Base-by-base conservation (phyloP, 1,140 invertebrate species). In the Hycleus phaleratus region DNA sequence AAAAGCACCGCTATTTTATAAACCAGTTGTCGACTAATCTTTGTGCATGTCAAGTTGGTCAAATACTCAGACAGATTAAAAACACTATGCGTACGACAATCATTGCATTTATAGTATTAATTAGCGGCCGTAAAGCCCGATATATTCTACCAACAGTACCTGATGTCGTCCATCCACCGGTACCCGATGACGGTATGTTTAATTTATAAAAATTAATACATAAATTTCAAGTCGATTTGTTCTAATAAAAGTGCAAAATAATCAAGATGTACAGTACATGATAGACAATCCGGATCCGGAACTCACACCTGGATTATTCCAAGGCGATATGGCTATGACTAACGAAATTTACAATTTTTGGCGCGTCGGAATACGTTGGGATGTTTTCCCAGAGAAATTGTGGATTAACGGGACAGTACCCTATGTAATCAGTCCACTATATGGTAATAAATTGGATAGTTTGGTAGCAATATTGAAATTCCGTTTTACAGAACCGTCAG, bases 271-370 rank as follows among this genome's bases (percentile, higher is more conserved):
- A 43, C 55, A 62, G 3, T 11, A 52, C n/a, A 56, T 57, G 42
- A 46, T 64, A 8, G 63, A 66, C 38, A 56, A 74, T 44, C 72
- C 79, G 55, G 84, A 87, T 75, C 83, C 85, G 0, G 84, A 86
- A 76, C 80, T 85, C 0, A 75, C 74, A 50, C 83, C 84, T 0
- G 82, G 82, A 32, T 70, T 87, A 39, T 86, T 82, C 64, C 81
- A 87, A 71, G 84, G 85, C 2, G 84, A 86, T 58, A 85, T 85
- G 71, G 82, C 82, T 3, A 75, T 85, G 32, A 75, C 80, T 38
- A 72, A 74, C 49, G 72, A 73, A 57, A 51, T 72, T 12, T 75
- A 78, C 53, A 75, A 78, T 57, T 76, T 78, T 49, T 81, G 79
- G 78, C 65, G 82, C 58, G 77, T 86, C 2, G 82, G 82, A 4